A percentile compares a stretch with the other conserved stretches of the same genome.
Conservation (phyloP, 1,140 invertebrate genomes). For the Ceratosolen fusciceps region DNA sequence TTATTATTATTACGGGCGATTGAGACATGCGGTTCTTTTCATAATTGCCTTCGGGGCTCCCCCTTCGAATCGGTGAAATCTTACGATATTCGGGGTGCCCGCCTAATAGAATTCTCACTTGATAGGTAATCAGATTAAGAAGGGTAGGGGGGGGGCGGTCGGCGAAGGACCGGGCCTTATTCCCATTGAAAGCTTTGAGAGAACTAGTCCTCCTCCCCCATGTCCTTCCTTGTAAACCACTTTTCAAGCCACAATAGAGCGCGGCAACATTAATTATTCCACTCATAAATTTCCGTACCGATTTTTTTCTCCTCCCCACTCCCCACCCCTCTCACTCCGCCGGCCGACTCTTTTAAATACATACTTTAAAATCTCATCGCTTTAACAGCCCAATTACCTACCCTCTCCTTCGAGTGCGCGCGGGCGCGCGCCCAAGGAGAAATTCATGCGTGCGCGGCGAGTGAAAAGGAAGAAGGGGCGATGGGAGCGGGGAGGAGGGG, state of each 20-base stretch:
- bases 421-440: not conserved
- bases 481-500: not conserved
- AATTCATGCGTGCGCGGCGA: conserved; percentile 8
- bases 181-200: conserved; percentile 6
- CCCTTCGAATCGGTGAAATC: not conserved
- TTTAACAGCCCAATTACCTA: conserved; percentile 48
- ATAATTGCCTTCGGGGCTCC: not conserved
- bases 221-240: conserved; percentile 2
- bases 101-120: not conserved
- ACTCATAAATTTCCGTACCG: conserved; percentile 22
- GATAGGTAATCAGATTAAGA: not conserved
- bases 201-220: conserved; percentile 17
- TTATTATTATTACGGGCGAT: no score
- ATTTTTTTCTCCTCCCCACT: not conserved
- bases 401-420: conserved; percentile 7
- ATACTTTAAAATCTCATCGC: conserved; percentile 46
- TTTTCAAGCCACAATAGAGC: conserved; percentile 6
- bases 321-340: not conserved
- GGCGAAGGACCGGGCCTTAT: not conserved
- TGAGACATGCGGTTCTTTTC: not conserved
- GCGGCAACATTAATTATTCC: conserved; percentile 37
- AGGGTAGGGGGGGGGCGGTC: not conserved
- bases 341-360: conserved; percentile 26
- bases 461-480: not conserved
- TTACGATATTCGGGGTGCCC: not conserved